phyloP scores from a whole-genome alignment of 1,140 invertebrate species.

The Micrasema minimum region DNA sequence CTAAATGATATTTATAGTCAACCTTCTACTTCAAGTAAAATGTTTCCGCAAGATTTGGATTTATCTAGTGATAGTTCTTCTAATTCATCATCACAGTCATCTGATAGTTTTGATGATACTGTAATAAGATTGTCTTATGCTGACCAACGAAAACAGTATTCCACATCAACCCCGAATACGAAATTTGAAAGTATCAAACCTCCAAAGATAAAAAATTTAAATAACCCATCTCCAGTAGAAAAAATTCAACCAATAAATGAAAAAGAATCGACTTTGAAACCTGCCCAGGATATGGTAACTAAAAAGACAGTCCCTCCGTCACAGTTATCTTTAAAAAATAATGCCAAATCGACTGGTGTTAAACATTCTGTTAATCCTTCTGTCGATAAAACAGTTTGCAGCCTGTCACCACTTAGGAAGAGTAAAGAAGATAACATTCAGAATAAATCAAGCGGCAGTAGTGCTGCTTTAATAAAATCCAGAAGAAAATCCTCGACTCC shows the following conservation, averaged over 20 bases:
- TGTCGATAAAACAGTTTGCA: background rate
- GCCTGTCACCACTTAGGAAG: background rate
- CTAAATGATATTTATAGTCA: background rate
- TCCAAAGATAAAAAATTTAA: background rate
- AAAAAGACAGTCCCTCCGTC: slow-evolving; percentile 4
- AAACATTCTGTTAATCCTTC: slow-evolving; percentile 8
- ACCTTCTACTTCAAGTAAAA: slow-evolving; percentile 2
- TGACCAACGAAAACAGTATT: background rate
- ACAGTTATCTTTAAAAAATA: slow-evolving; percentile 14
- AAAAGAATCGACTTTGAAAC: slow-evolving; percentile 36
- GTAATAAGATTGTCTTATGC: no score
- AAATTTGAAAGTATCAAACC: background rate
- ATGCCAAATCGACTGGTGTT: background rate
- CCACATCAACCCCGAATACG: slow-evolving; percentile 21
- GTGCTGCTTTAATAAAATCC: slow-evolving; percentile 19
- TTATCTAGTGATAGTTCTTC: slow-evolving; percentile 9
- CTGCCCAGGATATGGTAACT: slow-evolving; percentile 4
- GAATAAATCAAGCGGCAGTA: background rate
- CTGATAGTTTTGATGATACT: background rate
- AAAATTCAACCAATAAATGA: slow-evolving; percentile 2
- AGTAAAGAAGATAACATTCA: background rate
- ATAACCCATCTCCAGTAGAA: background rate
- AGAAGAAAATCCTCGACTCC: slow-evolving; percentile 46
- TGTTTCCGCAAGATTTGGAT: background rate
- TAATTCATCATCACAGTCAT: background rate